phyloP scores from a whole-genome alignment of 92 coral and sea anemone genomes.

The Umimayanthus chanpuru region DNA sequence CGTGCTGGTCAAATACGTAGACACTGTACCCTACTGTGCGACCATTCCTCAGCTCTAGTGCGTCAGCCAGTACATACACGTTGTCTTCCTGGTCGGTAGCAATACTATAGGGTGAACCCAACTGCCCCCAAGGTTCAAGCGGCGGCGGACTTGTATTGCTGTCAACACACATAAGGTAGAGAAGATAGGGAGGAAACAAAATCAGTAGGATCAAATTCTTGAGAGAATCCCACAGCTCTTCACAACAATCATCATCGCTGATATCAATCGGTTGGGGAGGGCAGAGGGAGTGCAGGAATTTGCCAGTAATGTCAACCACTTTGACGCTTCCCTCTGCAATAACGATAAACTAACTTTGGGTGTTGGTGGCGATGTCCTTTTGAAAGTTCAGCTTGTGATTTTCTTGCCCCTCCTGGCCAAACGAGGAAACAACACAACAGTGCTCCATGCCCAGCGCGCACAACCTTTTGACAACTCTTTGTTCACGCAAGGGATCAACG shows the following conservation, averaged over 20 bases:
- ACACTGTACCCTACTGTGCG: not conserved
- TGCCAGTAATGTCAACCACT: slow-evolving; percentile 21
- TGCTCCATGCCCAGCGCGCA: not conserved
- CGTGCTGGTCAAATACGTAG: not conserved
- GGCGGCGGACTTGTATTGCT: no score
- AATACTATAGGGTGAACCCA: not conserved
- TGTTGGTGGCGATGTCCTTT: no score
- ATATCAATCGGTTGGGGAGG: not conserved
- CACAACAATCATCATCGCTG: not conserved
- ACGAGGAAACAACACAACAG: not conserved
- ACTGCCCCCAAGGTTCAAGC: no score
- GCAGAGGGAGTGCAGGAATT: not conserved
- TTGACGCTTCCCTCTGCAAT: not conserved
- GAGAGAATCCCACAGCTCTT: not conserved
- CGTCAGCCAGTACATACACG: slow-evolving; percentile 26
- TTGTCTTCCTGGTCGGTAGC: slow-evolving; percentile 50
- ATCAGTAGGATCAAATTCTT: no score
- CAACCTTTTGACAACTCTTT: not conserved
- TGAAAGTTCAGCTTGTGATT: not conserved
- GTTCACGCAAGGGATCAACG: slow-evolving; percentile 34
- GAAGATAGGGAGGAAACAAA: no score
- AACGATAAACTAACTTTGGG: no score
- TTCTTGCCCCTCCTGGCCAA: slow-evolving; percentile 21
- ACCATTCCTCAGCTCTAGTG: not conserved
- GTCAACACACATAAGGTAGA: no score